Evolutionary conservation across 2,888 invertebrate species (phyloP), one percentile per base, ranked within the genome.

Genomic region (Teleogryllus oceanicus): DNA sequence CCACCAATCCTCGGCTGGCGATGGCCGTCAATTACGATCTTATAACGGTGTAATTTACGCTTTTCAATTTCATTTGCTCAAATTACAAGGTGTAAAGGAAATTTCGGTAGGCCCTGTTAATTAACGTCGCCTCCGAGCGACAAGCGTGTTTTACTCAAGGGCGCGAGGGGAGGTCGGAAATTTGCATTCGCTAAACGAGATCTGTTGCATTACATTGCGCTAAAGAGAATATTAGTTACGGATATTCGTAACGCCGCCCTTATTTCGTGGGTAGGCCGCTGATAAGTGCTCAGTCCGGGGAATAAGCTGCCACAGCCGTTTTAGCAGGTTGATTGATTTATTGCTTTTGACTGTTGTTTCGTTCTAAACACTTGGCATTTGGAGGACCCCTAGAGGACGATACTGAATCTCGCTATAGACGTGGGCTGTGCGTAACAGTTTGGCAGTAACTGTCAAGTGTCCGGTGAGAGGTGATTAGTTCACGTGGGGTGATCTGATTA

Each of bases 181-280:
- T 62, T 62, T 62, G 62, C 62, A 62, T 62, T 13, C 62, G 13
- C 16, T n/a, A 62, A 62, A 62, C 62, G 62, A 62, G 62, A 62
- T 62, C n/a, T n/a, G n/a, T 13, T 16, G 62, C 62, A 62, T 18
- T 62, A 62, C 62, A 62, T 18, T 62, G 11, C n/a, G 62, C 62
- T 62, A 62, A 62, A 62, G 62, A 62, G 62, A 62, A 62, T 62
- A 62, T 62, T 62, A 62, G 62, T 62, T 62, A 13, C 62, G 62
- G 62, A n/a, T 5, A 62, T 62, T 62, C n/a, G 62, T 13, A 62
- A 62, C 62, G 62, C 62, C 16, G 62, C 16, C n/a, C 62, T 62
- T n/a, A 62, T 8, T 13, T 62, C 62, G 62, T 5, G 5, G 37
- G 5, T 37, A 37, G 37, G 5, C 8, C 37, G 5, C 5, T 37